phyloP scores from a whole-genome alignment of 92 coral and sea anemone genomes.

The Parazoanthus swiftii region DNA sequence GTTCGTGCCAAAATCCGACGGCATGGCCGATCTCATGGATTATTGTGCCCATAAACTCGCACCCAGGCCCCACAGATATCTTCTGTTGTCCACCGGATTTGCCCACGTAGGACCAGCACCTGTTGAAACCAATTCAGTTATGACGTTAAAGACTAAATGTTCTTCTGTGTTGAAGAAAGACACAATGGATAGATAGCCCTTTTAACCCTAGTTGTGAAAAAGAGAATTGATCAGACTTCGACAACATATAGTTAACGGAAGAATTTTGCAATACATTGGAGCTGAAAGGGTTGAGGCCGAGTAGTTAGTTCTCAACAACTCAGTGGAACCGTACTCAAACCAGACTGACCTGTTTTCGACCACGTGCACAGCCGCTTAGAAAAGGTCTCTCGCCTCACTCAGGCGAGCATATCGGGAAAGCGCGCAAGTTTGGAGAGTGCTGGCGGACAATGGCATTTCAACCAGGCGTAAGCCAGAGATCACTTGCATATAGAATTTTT shows the following conservation, averaged over 20 bases:
- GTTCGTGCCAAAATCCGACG: conserved; percentile 98
- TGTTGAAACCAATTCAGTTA: not conserved
- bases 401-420: too few relatives aligned
- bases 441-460: too few relatives aligned
- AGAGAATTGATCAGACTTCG: not conserved
- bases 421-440: too few relatives aligned
- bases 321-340: too few relatives aligned
- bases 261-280: too few relatives aligned
- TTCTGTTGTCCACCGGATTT: conserved; percentile 86
- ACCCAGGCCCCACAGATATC: conserved; percentile 91
- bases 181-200: not conserved
- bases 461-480: not conserved
- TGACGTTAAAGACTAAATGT: not conserved
- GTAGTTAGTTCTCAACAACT: too few relatives aligned
- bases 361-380: too few relatives aligned
- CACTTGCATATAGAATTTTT: not conserved
- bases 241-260: not conserved
- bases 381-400: too few relatives aligned
- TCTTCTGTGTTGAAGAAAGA: not conserved
- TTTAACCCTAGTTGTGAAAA: not conserved
- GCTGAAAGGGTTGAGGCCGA: too few relatives aligned
- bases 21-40: conserved; percentile 99
- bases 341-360: too few relatives aligned
- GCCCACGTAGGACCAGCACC: conserved; percentile 99
- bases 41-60: conserved; percentile 92